Conservation (phyloP, 2,113 vertebrate species). For the Salminus brasiliensis region DNA sequence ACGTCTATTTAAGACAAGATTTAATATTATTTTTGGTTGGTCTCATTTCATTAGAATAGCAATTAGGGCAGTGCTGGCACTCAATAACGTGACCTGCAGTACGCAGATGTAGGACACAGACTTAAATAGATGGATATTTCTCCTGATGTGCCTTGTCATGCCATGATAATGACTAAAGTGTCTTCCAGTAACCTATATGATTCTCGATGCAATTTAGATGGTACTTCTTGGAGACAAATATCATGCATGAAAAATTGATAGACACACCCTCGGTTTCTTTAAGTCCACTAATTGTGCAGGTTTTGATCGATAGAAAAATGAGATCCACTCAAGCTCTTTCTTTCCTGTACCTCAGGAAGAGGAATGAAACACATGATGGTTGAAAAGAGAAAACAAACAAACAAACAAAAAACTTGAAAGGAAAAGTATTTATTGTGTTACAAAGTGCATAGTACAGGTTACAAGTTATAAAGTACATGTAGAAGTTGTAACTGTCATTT, state of each 20-base stretch:
- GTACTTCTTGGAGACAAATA: not conserved
- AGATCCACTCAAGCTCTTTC: not conserved
- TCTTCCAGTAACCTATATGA: conserved; percentile 17
- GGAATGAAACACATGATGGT: not conserved
- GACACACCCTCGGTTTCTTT: not conserved
- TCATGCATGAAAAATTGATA: not conserved
- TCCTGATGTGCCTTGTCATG: conserved; percentile 52
- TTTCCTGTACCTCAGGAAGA: conserved; percentile 8
- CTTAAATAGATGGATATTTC: conserved; percentile 55
- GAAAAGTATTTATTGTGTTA: too few relatives aligned
- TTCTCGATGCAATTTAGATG: not conserved
- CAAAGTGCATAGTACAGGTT: too few relatives aligned
- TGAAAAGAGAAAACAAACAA: too few relatives aligned
- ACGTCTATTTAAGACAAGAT: conserved; percentile 49
- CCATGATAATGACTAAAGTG: conserved; percentile 35
- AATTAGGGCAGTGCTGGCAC: conserved; percentile 59
- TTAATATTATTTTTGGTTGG: conserved; percentile 57
- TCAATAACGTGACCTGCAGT: conserved; percentile 55
- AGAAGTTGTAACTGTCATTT: too few relatives aligned
- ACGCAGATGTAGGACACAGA: conserved; percentile 57
- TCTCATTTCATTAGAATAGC: conserved; percentile 63
- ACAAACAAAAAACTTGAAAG: too few relatives aligned
- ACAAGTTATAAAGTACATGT: too few relatives aligned
- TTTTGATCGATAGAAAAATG: not conserved
- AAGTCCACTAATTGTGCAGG: not conserved